A percentile compares a stretch with the other conserved stretches of the same genome.
These are phyloP conservation scores for Gastrophryne carolinensis DNA, from an alignment of 2,797 vertebrate genomes.

Conservation along the genomic window DNA sequence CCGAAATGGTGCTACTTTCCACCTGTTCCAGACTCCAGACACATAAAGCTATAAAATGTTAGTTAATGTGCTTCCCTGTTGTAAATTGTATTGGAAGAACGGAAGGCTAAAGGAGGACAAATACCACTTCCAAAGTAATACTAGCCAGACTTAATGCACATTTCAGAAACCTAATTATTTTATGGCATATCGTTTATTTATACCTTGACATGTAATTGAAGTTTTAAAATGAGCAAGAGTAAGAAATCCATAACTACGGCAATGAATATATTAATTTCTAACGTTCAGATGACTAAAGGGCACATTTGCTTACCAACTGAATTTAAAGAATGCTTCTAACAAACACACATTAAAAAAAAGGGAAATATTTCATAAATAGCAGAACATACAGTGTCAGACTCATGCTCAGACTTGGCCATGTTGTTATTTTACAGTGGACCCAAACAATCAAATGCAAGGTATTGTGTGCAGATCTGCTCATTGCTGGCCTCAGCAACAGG, in stretches of 20 bases:
- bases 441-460: no score
- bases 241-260: background rate
- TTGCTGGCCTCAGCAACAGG: no score
- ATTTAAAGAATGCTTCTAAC: background rate
- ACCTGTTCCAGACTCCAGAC: background rate
- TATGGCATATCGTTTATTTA: background rate
- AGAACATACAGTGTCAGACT: no score
- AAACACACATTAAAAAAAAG: background rate
- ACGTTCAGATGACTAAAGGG: background rate
- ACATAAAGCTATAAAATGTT: background rate
- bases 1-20: background rate
- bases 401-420: no score
- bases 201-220: background rate
- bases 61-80: background rate
- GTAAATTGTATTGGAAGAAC: background rate
- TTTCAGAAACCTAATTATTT: background rate
- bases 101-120: background rate
- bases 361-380: background rate
- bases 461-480: no score
- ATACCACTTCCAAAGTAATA: background rate
- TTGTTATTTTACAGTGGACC: no score
- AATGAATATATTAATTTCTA: background rate
- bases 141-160: background rate
- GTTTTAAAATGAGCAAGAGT: constrained; percentile 12
- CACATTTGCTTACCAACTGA: background rate